These are phyloP conservation scores for Peromyscus maniculatus DNA, from an alignment of 2,113 vertebrate species.

Conservation along the genomic window DNA sequence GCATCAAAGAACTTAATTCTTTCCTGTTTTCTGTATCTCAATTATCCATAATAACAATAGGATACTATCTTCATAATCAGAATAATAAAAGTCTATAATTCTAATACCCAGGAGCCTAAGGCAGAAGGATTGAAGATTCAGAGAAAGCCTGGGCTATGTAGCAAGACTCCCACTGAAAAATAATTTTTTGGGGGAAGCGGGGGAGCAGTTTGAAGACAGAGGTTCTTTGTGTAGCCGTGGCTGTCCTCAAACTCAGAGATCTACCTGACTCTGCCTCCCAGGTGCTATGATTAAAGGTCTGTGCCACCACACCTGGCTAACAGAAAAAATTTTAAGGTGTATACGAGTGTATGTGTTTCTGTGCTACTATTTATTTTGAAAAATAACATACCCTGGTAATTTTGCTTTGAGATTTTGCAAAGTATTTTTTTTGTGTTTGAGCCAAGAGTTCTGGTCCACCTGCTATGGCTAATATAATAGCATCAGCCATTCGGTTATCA, in stretches of 20 bases:
- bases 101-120: background rate
- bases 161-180: background rate
- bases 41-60: slow-evolving; percentile 4
- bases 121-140: background rate
- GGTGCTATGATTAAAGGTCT: background rate
- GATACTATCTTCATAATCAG: slow-evolving; percentile 31
- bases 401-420: slow-evolving; percentile 94
- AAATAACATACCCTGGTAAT: slow-evolving; percentile 93
- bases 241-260: background rate
- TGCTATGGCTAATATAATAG: slow-evolving; percentile 96
- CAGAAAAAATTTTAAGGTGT: background rate
- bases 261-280: background rate
- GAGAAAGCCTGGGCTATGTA: background rate
- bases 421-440: slow-evolving; percentile 96
- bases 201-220: background rate
- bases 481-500: slow-evolving; percentile 97
- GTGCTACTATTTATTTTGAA: slow-evolving; percentile 24
- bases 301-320: background rate
- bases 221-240: background rate
- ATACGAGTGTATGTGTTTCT: background rate
- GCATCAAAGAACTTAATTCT: slow-evolving; percentile 19
- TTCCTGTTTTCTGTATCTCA: slow-evolving; percentile 34
- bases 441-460: slow-evolving; percentile 94
- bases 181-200: background rate
- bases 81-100: background rate